These are phyloP conservation scores for Malurus splendens DNA, from an alignment of 2,797 vertebrate species.

Conservation along the genomic window DNA sequence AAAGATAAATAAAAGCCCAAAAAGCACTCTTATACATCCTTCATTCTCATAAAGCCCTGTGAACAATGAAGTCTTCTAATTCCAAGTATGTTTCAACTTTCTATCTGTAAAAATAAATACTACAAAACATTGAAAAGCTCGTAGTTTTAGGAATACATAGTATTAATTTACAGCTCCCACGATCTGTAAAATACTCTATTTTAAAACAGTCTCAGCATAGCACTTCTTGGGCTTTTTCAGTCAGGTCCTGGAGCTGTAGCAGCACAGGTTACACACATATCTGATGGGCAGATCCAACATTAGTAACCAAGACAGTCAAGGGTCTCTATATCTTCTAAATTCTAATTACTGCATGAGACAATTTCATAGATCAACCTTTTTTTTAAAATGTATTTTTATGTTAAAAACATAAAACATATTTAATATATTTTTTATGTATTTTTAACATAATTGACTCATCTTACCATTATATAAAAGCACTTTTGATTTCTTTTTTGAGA, in stretches of 20 bases:
- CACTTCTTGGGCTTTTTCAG: neutral
- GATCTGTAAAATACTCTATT: neutral
- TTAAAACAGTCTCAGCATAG: neutral
- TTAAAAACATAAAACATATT: too few species aligned
- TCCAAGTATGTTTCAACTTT: neutral
- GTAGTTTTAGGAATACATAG: neutral
- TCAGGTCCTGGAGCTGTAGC: neutral
- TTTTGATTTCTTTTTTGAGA: neutral
- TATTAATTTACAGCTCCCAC: neutral
- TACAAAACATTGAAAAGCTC: neutral
- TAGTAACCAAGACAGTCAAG: neutral
- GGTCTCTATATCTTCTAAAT: neutral
- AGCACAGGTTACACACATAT: neutral
- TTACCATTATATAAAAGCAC: neutral
- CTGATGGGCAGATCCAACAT: neutral
- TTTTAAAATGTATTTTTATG: neutral
- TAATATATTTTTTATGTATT: too few species aligned
- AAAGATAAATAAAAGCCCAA: neutral
- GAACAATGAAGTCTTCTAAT: neutral
- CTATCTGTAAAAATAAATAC: neutral
- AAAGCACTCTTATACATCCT: neutral
- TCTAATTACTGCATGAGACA: neutral
- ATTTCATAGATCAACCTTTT: too few species aligned
- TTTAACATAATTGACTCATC: neutral
- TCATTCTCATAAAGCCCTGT: neutral